phyloP scores from a whole-genome alignment of 2,797 vertebrate genomes.

The Petrocephalus schoutedeni region DNA sequence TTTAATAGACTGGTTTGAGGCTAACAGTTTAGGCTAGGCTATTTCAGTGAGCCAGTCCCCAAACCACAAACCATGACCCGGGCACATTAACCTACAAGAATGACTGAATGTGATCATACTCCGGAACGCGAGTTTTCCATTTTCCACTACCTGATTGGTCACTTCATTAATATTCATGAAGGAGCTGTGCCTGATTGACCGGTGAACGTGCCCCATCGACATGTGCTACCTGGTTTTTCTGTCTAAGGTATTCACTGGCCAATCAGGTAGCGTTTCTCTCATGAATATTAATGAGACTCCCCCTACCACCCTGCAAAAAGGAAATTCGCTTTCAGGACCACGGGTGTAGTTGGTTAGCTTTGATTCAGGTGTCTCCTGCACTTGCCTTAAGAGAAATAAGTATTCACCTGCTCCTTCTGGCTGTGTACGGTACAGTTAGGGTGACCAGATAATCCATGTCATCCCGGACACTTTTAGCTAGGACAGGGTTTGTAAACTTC shows the following conservation, averaged over 20 bases:
- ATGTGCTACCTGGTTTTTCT: too few species aligned
- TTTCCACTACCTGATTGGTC: too few species aligned
- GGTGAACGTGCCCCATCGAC: too few species aligned
- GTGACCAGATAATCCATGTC: too few species aligned
- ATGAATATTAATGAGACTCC: too few species aligned
- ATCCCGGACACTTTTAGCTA: too few species aligned
- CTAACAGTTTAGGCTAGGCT: neutral
- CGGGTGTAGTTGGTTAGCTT: neutral
- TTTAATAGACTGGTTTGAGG: neutral
- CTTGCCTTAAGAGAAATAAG: conserved; percentile 20
- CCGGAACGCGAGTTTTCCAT: neutral
- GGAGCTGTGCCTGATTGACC: too few species aligned
- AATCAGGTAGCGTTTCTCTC: too few species aligned
- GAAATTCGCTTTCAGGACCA: neutral
- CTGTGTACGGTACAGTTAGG: neutral
- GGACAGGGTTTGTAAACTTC: too few species aligned
- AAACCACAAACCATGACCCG: neutral
- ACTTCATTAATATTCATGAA: too few species aligned
- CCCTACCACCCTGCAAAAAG: too few species aligned
- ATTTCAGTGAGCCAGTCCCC: neutral
- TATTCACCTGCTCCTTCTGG: conserved; percentile 5
- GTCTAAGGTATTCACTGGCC: too few species aligned
- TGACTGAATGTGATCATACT: neutral
- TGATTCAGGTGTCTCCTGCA: conserved; percentile 12
- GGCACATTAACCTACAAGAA: neutral